Evolutionary conservation across 2,888 invertebrate genomes (phyloP).

Genomic region (Cenopis cana): DNA sequence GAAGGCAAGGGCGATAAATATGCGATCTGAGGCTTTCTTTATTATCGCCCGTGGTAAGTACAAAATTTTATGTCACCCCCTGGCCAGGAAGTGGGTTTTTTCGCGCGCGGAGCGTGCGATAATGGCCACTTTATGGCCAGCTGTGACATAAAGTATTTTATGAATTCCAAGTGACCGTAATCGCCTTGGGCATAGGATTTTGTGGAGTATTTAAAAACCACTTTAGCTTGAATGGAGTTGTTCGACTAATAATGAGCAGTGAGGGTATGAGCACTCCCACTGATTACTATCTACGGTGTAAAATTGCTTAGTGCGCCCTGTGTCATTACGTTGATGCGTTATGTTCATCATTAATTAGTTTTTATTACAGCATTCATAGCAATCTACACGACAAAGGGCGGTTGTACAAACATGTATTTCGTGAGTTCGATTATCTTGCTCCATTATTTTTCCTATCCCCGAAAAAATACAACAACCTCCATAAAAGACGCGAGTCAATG

Average conservation of each 20-base stretch:
- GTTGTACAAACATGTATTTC: neutral
- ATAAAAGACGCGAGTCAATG: neutral
- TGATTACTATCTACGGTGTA: slow-evolving; percentile 32
- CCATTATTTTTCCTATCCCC: neutral
- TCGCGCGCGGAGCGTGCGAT: too few relatives aligned
- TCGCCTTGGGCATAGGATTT: slow-evolving; percentile 7
- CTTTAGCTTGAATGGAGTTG: slow-evolving; percentile 3
- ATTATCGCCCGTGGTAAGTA: too few relatives aligned
- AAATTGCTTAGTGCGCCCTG: slow-evolving; percentile 25
- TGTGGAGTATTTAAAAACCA: neutral
- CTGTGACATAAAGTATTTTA: too few relatives aligned
- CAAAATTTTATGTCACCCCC: too few relatives aligned
- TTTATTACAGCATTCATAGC: slow-evolving; percentile 12
- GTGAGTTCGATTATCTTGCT: neutral
- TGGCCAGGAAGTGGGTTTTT: too few relatives aligned
- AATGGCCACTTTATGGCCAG: too few relatives aligned
- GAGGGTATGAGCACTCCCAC: slow-evolving; percentile 29
- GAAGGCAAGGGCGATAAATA: too few relatives aligned
- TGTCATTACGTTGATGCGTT: slow-evolving; percentile 34
- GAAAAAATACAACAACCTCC: slow-evolving; percentile 1
- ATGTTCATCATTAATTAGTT: slow-evolving; percentile 31
- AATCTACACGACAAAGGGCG: neutral
- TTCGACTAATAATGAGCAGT: slow-evolving; percentile 14
- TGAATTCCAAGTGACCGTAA: slow-evolving; percentile 20
- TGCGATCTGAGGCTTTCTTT: too few relatives aligned